Conservation (phyloP, 2,113 vertebrate genomes). For the Hypomesus transpacificus region DNA sequence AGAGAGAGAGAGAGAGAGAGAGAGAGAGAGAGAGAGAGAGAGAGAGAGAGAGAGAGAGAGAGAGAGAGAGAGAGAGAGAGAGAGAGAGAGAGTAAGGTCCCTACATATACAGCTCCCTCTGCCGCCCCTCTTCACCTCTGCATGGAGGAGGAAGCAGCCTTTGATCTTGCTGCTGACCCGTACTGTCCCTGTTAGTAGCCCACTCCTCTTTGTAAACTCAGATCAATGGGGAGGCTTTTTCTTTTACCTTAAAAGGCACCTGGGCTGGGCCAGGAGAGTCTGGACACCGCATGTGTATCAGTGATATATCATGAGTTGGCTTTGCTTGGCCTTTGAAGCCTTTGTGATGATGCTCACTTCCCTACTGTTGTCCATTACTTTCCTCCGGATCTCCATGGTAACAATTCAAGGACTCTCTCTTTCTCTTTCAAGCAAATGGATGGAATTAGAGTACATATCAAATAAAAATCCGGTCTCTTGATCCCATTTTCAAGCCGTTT, state of each 20-base stretch:
- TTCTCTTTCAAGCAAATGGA: not conserved
- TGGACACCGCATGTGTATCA: not conserved
- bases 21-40: too few species aligned
- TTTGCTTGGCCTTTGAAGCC: not conserved
- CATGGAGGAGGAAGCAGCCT: conserved; percentile 1
- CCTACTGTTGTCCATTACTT: not conserved
- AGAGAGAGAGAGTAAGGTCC: too few species aligned
- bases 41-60: too few species aligned
- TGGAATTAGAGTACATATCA: not conserved
- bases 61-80: too few species aligned
- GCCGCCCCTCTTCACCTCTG: not conserved
- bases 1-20: too few species aligned
- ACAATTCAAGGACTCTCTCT: not conserved
- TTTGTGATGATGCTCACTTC: not conserved
- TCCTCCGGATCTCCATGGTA: not conserved
- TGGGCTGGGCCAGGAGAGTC: not conserved
- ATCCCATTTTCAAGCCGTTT: not conserved
- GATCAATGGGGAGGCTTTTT: conserved; percentile 4
- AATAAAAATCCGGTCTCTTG: not conserved
- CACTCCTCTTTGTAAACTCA: not conserved
- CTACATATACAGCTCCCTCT: not conserved
- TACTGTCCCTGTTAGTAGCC: not conserved
- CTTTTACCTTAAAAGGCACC: not conserved
- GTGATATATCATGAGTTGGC: not conserved
- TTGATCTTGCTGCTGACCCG: not conserved